Evolutionary conservation across 1,140 invertebrate species (phyloP).

Genomic region (Whitmania pigra): DNA sequence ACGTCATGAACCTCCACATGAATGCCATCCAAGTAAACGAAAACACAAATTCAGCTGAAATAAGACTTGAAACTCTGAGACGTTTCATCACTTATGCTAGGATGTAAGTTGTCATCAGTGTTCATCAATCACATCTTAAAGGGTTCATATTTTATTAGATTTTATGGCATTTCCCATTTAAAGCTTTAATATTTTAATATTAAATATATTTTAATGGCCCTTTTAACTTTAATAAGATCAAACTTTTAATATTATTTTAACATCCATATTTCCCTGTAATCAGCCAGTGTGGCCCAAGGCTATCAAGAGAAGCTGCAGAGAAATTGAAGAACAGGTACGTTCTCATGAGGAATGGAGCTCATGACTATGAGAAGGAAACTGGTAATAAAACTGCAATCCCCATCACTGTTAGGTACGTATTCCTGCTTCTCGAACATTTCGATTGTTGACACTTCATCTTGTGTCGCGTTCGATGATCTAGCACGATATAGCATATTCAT

Average conservation of each 20-base stretch:
- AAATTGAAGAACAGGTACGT: slow-evolving; percentile 91
- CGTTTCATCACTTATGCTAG: slow-evolving; percentile 87
- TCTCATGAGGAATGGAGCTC: slow-evolving; percentile 73
- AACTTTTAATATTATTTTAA: too few species aligned
- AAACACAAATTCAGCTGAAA: slow-evolving; percentile 52
- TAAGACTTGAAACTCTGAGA: slow-evolving; percentile 73
- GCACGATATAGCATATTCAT: too few species aligned
- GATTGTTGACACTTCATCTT: neutral
- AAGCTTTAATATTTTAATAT: too few species aligned
- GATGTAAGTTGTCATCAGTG: slow-evolving; percentile 11
- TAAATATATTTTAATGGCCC: neutral
- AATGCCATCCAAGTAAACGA: slow-evolving; percentile 55
- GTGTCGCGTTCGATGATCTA: neutral
- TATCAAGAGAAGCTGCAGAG: slow-evolving; percentile 70
- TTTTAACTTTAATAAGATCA: too few species aligned
- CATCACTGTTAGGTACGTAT: slow-evolving; percentile 71
- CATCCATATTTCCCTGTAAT: slow-evolving; percentile 18
- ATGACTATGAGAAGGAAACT: slow-evolving; percentile 62
- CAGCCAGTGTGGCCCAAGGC: slow-evolving; percentile 69
- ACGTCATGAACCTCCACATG: slow-evolving; percentile 90
- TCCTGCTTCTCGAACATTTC: neutral
- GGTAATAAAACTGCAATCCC: slow-evolving; percentile 72
- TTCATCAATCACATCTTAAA: neutral
- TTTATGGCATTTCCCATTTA: too few species aligned
- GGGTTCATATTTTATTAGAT: neutral